Conservation (phyloP, 2,113 vertebrate genomes). For the Coturnix japonica region DNA sequence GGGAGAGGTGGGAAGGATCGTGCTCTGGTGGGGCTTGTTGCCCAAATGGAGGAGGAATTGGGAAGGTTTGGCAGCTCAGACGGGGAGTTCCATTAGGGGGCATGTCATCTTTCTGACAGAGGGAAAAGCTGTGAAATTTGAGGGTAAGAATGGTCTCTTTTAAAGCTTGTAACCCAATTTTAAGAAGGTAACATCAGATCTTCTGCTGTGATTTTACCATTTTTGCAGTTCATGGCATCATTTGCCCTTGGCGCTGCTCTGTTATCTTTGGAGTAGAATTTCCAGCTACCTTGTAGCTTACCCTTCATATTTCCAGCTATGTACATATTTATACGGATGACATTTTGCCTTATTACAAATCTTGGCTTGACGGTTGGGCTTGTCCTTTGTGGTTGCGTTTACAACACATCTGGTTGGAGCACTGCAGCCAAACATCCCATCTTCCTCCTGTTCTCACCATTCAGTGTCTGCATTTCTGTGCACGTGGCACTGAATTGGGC, state of each 20-base stretch:
- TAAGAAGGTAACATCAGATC: not conserved
- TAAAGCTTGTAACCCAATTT: not conserved
- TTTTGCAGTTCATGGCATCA: not conserved
- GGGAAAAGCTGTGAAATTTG: not conserved
- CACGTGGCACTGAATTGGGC: not conserved
- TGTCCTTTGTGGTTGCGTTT: too few relatives aligned
- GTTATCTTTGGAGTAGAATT: not conserved
- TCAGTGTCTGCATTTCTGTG: not conserved
- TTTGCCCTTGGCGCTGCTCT: not conserved
- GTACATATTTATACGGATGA: not conserved
- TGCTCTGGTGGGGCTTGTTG: not conserved
- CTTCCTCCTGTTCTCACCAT: not conserved
- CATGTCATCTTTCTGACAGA: not conserved
- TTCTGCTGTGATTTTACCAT: not conserved
- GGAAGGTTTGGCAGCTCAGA: constrained; percentile 27
- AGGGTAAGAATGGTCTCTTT: not conserved
- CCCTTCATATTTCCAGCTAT: not conserved
- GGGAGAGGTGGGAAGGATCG: not conserved
- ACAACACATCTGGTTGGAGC: not conserved
- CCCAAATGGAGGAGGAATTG: not conserved
- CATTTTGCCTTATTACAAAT: not conserved
- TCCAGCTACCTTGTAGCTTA: not conserved
- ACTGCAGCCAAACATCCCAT: not conserved
- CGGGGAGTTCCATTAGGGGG: not conserved
- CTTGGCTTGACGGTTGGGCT: too few relatives aligned